These are phyloP conservation scores for Orussus abietinus DNA, from an alignment of 1,140 invertebrate species.

Conservation along the genomic window DNA sequence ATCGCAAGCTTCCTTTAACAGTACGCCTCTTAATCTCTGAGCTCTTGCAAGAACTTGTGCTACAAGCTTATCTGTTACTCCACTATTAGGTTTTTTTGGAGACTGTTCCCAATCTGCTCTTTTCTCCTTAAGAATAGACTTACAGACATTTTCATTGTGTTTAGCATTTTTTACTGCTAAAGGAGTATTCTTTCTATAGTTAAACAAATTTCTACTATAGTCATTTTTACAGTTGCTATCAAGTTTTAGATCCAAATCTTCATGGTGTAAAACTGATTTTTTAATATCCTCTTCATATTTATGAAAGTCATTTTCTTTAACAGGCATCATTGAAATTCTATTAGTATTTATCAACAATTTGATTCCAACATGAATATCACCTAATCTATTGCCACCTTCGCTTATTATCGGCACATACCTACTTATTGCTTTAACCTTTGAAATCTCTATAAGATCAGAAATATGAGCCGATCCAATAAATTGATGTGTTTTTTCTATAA, in stretches of 20 bases:
- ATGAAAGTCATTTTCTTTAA: conserved; percentile 9
- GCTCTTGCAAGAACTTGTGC: conserved; percentile 38
- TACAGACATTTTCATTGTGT: conserved; percentile 25
- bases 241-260: too few species aligned
- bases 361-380: conserved; percentile 37
- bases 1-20: conserved; percentile 32
- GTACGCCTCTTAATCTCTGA: conserved; percentile 34
- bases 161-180: conserved; percentile 13
- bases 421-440: conserved; percentile 28
- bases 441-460: conserved; percentile 33
- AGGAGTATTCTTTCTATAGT: conserved; percentile 9
- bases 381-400: conserved; percentile 28
- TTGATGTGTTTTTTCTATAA: conserved; percentile 26
- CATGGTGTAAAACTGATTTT: conserved; percentile 8
- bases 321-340: conserved; percentile 14
- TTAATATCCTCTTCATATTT: conserved; percentile 17
- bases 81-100: conserved; percentile 21
- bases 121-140: conserved; percentile 33
- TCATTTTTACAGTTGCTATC: too few species aligned
- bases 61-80: conserved; percentile 36
- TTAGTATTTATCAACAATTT: conserved; percentile 24
- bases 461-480: conserved; percentile 36
- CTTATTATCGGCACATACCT: conserved; percentile 36
- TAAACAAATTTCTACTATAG: conserved; percentile 7
- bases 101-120: conserved; percentile 18